Percentiles rank a stretch among this genome's conserved stretches.
Evolutionary conservation across 1,140 invertebrate species (phyloP).

Genomic region (Bombus huntii): DNA sequence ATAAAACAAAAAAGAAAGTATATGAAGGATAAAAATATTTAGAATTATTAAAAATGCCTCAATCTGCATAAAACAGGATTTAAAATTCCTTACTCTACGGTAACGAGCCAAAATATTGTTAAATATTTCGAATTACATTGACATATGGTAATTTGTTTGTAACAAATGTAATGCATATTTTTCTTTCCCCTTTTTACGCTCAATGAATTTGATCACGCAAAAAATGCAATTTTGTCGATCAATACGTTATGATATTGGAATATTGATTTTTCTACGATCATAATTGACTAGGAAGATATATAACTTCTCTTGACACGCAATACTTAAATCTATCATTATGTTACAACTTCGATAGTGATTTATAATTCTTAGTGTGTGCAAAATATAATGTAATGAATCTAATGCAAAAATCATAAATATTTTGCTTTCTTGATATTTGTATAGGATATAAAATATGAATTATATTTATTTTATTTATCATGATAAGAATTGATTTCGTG

Average conservation of each 20-base stretch:
- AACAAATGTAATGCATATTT: background rate
- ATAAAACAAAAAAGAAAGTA: too few relatives aligned
- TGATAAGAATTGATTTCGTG: slow-evolving; percentile 7
- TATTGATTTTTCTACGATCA: background rate
- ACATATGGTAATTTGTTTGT: background rate
- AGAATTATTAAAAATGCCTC: slow-evolving; percentile 7
- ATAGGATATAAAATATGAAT: background rate
- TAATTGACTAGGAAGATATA: slow-evolving; percentile 13
- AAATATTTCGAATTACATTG: slow-evolving; percentile 4
- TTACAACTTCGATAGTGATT: slow-evolving; percentile 16
- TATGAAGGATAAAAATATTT: background rate
- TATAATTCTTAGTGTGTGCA: background rate
- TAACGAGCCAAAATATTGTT: slow-evolving; percentile 44
- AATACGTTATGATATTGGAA: background rate
- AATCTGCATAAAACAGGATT: background rate
- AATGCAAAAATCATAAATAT: background rate
- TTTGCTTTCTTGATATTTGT: background rate
- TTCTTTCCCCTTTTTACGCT: background rate
- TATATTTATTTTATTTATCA: background rate
- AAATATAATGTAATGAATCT: slow-evolving; percentile 21
- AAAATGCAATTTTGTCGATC: background rate
- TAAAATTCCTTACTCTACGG: background rate
- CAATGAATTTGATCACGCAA: slow-evolving; percentile 13
- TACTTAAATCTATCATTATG: slow-evolving; percentile 19
- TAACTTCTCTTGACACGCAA: background rate